Evolutionary conservation across 2,797 vertebrate species (phyloP), one percentile per base, ranked within the genome.

Genomic region (Brachyrhaphis roseni): DNA sequence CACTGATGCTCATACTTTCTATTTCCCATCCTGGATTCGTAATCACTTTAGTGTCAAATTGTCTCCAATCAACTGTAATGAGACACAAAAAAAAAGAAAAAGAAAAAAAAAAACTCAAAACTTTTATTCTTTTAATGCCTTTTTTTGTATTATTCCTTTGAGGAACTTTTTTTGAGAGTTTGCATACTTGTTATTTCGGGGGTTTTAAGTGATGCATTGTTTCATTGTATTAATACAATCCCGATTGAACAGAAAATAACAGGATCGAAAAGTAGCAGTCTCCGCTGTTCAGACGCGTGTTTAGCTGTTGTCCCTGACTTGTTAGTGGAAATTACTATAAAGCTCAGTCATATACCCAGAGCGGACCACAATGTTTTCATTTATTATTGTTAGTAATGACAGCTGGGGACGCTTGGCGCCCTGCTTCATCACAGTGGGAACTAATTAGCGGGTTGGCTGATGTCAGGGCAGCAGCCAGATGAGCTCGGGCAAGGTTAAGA

Each of bases 361-460:
- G 91, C 46, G 34, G 77, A 79, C 82, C 75, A 71, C 80, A 74
- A 74, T 84, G 78, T 77, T 75, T 77, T 13, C 39, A 76, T 84
- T 90, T 89, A 88, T 93, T 86, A 86, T 80, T 88, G 86, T 55
- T 82, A 87, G 88, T 92, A 93, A 95, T 93, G 94, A 94, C 93
- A 94, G 94, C 94, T 91, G 91, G 86, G 93, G 88, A 89, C 89
- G 90, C 84, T 83, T 83, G 88, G 86, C 64, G 74, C 87, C 83
- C 85, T 86, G 82, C 90, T 92, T 88, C 87, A 94, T 94, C 93
- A 94, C 93, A 92, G 90, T 86, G 86, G 89, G 85, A 94, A 86
- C 94, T 96, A 95, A 96, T 96, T 96, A 95, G 93, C 92, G 92
- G 90, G 89, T 92, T 95, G 93, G 86, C 87, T 93, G 91, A 91